A percentile compares a stretch with the other conserved stretches of the same genome.
Evolutionary conservation across 2,888 invertebrate species (phyloP).

Genomic region (Boloria euphrosyne): DNA sequence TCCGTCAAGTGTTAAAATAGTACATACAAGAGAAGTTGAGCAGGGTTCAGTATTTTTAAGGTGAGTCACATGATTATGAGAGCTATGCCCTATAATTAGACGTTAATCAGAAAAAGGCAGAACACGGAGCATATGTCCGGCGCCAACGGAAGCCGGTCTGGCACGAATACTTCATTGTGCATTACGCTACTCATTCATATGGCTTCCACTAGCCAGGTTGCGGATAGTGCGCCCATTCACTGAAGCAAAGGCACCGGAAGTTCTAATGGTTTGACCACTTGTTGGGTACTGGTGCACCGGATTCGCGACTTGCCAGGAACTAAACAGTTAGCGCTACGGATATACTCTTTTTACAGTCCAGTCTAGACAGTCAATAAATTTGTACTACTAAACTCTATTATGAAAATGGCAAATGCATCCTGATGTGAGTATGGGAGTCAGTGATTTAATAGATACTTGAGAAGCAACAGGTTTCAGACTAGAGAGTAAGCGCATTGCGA

Average conservation of each 20-base stretch:
- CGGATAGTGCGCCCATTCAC: slow-evolving; percentile 56
- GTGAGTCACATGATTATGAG: slow-evolving; percentile 58
- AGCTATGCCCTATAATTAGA: slow-evolving; percentile 77
- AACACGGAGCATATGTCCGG: slow-evolving; percentile 67
- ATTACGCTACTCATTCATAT: slow-evolving; percentile 68
- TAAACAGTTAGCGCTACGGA: slow-evolving; percentile 63
- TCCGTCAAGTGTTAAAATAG: neutral
- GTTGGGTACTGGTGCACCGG: slow-evolving; percentile 61
- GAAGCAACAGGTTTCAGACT: slow-evolving; percentile 32
- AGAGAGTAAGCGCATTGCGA: slow-evolving; percentile 36
- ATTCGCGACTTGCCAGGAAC: slow-evolving; percentile 70
- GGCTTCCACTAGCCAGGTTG: slow-evolving; percentile 55
- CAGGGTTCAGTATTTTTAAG: slow-evolving; percentile 60
- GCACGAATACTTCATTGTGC: slow-evolving; percentile 73
- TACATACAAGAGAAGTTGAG: slow-evolving; percentile 38
- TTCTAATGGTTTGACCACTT: slow-evolving; percentile 62
- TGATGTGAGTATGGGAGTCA: neutral
- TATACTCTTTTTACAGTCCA: slow-evolving; percentile 21
- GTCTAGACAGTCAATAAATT: slow-evolving; percentile 15
- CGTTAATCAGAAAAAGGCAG: slow-evolving; percentile 77
- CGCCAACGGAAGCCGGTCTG: slow-evolving; percentile 74
- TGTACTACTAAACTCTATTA: slow-evolving; percentile 5
- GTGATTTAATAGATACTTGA: neutral
- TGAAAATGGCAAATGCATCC: neutral
- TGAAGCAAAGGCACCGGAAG: slow-evolving; percentile 68